Base-by-base conservation (phyloP, 2,113 vertebrate genomes). In the Gila orcuttii region DNA sequence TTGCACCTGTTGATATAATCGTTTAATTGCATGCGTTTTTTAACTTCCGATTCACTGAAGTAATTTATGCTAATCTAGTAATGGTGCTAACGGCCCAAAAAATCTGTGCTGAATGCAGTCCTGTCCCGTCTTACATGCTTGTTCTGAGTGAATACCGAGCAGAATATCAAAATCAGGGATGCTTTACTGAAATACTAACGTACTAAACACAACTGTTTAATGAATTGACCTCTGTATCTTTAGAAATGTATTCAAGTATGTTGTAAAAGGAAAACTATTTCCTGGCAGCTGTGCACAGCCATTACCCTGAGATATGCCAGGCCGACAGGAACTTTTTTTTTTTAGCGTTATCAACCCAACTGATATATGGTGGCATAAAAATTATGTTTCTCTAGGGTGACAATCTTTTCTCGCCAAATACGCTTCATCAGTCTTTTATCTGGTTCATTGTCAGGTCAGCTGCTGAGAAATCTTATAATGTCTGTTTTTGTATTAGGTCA, bases 281-380 rank as follows among this genome's bases (percentile, higher is more conserved):
- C 6, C 71, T 23, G 17, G 12, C 71, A 74, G 71, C 6, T 74
- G 71, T 45, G 23, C 6, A 47, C 10, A 75, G 71, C 42, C 42
- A 75, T 74, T 74, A 74, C 42, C 39, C 71, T 47, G 71, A 74
- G 1, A 47, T 47, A 74, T 74, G 12, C 71, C 42, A 25, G 71
- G 71, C 23, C n/a, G 9, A 82, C 21, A 47, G 36, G 19, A 9
- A 76, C 28, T 60, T 60, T 10, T 11, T 8, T 77, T 73, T 19
- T 15, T 60, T 64, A 19, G 36, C 7, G 11, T 25, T 68, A 71
- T 17, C 59, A 59, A 47, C 36, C 1, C 31, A 31, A 57, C 11
- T 57, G 81, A 84, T 57, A 83, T 47, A 78, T 59, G 8, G 74
- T 25, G 4, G 42, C 31, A 84, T 31, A 39, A 57, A 87, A 83